A percentile compares a stretch with the other conserved stretches of the same genome.
Evolutionary conservation across 2,888 invertebrate species (phyloP).

Genomic region (Drosophila austrosaltans): DNA sequence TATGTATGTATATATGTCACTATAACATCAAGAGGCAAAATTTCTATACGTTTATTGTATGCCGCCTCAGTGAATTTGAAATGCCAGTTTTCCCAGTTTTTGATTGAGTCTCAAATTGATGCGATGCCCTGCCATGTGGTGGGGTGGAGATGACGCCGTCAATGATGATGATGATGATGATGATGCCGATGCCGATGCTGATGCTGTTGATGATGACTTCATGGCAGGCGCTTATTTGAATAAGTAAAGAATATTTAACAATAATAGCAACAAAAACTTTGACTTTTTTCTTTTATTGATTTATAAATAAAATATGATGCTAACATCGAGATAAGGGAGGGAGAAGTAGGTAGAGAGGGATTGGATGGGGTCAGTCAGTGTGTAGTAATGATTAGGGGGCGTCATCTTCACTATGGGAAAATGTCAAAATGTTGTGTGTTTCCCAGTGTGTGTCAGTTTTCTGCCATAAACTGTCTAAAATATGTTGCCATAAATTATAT

Average conservation of each 20-base stretch:
- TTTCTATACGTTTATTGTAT: slow-evolving; percentile 47
- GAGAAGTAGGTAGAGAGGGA: background rate
- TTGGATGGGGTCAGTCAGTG: background rate
- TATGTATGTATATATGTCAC: background rate
- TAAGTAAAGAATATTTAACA: slow-evolving; percentile 69
- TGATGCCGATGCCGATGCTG: slow-evolving; percentile 50
- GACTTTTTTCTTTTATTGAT: slow-evolving; percentile 49
- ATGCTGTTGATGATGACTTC: slow-evolving; percentile 73
- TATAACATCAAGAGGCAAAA: slow-evolving; percentile 16
- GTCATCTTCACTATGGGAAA: slow-evolving; percentile 41
- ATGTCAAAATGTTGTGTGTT: slow-evolving; percentile 55
- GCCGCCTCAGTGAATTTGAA: slow-evolving; percentile 24
- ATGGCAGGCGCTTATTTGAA: slow-evolving; percentile 72
- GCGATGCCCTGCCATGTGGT: slow-evolving; percentile 26
- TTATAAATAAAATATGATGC: slow-evolving; percentile 52
- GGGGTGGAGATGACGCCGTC: slow-evolving; percentile 10
- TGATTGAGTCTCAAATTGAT: slow-evolving; percentile 57
- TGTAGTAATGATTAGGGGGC: background rate
- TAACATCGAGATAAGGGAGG: background rate
- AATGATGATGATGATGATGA: slow-evolving; percentile 42
- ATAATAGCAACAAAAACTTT: slow-evolving; percentile 29
- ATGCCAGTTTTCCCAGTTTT: slow-evolving; percentile 8
- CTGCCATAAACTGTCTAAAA: slow-evolving; percentile 63
- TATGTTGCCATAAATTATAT: slow-evolving; percentile 69
- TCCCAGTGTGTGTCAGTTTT: slow-evolving; percentile 40